These are phyloP conservation scores for Gasterosteus nipponicus DNA, from an alignment of 2,113 vertebrate genomes.

Conservation along the genomic window DNA sequence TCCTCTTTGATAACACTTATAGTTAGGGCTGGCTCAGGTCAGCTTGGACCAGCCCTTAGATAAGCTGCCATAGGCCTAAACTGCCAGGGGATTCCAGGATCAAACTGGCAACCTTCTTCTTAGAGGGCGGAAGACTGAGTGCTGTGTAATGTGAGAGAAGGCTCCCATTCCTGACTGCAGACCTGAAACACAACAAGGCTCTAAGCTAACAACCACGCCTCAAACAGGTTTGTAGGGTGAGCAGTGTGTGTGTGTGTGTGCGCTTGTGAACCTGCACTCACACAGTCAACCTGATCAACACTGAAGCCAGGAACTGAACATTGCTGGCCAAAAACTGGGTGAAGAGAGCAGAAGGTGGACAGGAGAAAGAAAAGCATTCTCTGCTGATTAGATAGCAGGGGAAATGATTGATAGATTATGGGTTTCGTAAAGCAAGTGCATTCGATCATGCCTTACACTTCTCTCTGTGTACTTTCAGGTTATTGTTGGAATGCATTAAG, in stretches of 20 bases:
- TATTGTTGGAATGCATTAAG: too few relatives aligned
- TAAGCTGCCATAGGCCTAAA: too few relatives aligned
- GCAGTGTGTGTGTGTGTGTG: conserved; percentile 5
- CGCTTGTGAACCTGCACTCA: conserved; percentile 46
- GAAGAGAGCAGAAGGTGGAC: too few relatives aligned
- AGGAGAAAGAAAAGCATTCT: too few relatives aligned
- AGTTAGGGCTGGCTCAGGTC: too few relatives aligned
- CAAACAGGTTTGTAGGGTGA: conserved; percentile 36
- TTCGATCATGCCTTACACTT: not conserved
- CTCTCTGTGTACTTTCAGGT: not conserved
- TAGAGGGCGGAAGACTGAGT: not conserved
- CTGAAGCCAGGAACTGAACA: not conserved
- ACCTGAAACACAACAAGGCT: conserved; percentile 33
- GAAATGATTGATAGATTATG: not conserved
- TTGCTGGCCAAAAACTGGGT: too few relatives aligned
- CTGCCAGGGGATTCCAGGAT: too few relatives aligned
- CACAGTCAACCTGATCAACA: not conserved
- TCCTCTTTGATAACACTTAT: too few relatives aligned
- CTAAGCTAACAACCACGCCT: conserved; percentile 53
- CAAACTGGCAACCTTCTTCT: not conserved
- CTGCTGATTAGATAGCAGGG: not conserved
- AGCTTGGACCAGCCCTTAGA: too few relatives aligned
- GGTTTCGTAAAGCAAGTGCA: not conserved
- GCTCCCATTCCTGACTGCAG: not conserved
- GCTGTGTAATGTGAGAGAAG: not conserved